Evolutionary conservation across 2,797 vertebrate genomes (phyloP).

Genomic region (Acanthiza pusilla): DNA sequence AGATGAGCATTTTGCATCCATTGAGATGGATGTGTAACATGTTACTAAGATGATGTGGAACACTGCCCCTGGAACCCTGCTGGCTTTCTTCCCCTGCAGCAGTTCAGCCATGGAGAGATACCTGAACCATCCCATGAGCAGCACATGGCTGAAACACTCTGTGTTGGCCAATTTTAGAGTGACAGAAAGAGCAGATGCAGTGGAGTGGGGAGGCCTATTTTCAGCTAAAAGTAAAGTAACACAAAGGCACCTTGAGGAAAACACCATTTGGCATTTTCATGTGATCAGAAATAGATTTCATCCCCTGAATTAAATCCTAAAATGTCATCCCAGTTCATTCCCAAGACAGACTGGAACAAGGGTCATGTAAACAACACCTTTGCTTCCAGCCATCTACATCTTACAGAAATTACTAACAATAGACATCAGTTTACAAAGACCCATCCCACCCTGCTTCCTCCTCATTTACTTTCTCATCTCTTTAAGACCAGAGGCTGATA

Average conservation of each 20-base stretch:
- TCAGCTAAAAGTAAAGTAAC: not conserved
- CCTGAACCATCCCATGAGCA: not conserved
- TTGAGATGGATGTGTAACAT: not conserved
- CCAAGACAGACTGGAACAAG: not conserved
- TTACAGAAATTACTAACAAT: not conserved
- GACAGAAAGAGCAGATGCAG: not conserved
- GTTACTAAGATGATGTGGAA: not conserved
- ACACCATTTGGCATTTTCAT: not conserved
- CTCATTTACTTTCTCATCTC: not conserved
- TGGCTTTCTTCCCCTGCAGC: fast-evolving
- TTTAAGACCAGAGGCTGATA: not conserved
- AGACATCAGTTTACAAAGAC: not conserved
- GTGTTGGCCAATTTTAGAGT: not conserved
- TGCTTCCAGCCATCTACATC: not conserved
- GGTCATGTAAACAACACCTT: not conserved
- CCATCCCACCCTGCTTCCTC: not conserved
- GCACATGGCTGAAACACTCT: not conserved
- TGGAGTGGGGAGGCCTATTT: not conserved
- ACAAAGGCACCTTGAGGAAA: not conserved
- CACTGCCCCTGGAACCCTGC: fast-evolving
- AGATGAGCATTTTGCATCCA: not conserved
- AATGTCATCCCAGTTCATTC: not conserved
- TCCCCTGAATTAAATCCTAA: not conserved
- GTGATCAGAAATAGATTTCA: not conserved
- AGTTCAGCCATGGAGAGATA: not conserved